Evolutionary conservation across 2,797 vertebrate species (phyloP), one percentile per base, ranked within the genome.

Genomic region (Anguilla obscura): DNA sequence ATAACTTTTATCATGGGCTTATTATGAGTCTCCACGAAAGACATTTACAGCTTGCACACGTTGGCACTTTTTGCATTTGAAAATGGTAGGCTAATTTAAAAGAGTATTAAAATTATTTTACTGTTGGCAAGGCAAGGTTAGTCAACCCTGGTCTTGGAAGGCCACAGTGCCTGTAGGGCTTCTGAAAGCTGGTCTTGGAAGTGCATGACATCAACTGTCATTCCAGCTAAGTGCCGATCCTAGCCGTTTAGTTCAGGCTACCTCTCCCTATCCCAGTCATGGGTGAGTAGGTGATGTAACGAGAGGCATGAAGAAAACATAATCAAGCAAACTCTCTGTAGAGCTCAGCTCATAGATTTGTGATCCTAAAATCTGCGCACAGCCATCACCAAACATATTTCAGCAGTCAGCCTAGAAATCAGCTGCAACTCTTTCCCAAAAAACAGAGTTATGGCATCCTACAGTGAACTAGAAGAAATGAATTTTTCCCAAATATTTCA

Each of bases 1-100:
- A 85, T 36, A 45, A 63, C 85, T 66, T 84, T 80, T 88, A 89
- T 89, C 86, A 86, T 84, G 85, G 85, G 71, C 87, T 76, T 88
- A 87, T 89, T 87, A 66, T 71, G 24, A 71, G 79, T 88, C 58
- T 63, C 79, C 87, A 83, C 50, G 74, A 86, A 88, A 89, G 79
- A 63, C 69, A 45, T 85, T 86, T 79, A 74, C 40, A 86, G 84
- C 36, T 87, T 50, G 48, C 66, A 71, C 80, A 54, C 8, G 2
- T 71, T 40, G 74, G 74, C 12, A 76, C 56, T 58, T 40, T 76
- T 76, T 76, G 14, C 74, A 33, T 76, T 76, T 1, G 14, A 76
- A 36, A 76, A 76, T 76, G 14, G 36, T 40, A 40, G 74, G 33
- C 74, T 21, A 76, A 76, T 76, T 76, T 76, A 76, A 45, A 40